Evolutionary conservation across 2,888 invertebrate species (phyloP).

Genomic region (Drosophila cracens): DNA sequence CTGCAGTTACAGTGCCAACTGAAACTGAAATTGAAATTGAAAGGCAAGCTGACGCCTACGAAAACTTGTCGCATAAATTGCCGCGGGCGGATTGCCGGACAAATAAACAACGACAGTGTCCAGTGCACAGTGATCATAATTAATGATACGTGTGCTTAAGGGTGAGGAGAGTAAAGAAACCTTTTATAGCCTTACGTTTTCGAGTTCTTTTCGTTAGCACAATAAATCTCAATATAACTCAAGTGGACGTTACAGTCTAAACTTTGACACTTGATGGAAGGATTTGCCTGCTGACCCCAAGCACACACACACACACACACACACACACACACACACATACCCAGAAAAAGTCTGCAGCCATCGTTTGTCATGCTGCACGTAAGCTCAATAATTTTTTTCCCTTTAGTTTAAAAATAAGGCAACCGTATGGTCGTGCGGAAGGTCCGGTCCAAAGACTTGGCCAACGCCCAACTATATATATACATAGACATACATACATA

Average conservation of each 20-base stretch:
- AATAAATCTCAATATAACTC: slow-evolving; percentile 79
- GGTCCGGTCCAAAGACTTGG: slow-evolving; percentile 43
- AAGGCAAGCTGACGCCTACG: slow-evolving; percentile 60
- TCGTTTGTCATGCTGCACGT: slow-evolving; percentile 72
- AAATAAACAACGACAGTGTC: slow-evolving; percentile 34
- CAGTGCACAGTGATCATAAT: slow-evolving; percentile 62
- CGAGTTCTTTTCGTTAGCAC: slow-evolving; percentile 28
- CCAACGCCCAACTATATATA: slow-evolving; percentile 21
- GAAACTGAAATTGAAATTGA: slow-evolving; percentile 65
- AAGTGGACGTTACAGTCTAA: slow-evolving; percentile 71
- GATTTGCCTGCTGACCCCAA: slow-evolving; percentile 51
- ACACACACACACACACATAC: neutral
- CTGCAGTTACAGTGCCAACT: slow-evolving; percentile 62
- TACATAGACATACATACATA: slow-evolving; percentile 14
- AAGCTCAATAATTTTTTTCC: slow-evolving; percentile 61
- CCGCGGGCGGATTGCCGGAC: slow-evolving; percentile 28
- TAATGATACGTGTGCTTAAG: slow-evolving; percentile 57
- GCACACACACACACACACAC: slow-evolving; percentile 14
- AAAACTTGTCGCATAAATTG: slow-evolving; percentile 61
- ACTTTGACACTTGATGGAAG: slow-evolving; percentile 76
- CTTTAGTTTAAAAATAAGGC: slow-evolving; percentile 21
- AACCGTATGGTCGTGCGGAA: slow-evolving; percentile 32
- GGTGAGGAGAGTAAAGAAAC: neutral
- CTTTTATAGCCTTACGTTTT: slow-evolving; percentile 19
- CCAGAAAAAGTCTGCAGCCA: slow-evolving; percentile 42